phyloP scores from a whole-genome alignment of 2,888 invertebrate genomes.

The Erebia palarica region DNA sequence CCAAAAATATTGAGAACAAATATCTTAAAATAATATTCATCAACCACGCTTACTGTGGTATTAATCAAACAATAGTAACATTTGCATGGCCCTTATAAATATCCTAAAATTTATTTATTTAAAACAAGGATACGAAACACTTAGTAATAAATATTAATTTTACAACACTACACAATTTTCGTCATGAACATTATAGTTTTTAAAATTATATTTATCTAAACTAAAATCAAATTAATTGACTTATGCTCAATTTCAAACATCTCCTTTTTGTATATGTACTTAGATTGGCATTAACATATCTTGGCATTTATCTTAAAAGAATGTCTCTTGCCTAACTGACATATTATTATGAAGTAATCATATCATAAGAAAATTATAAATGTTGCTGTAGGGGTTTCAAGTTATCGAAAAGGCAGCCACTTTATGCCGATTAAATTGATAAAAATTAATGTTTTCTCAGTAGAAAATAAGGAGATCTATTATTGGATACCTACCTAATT shows the following conservation, averaged over 20 bases:
- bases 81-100: too few species aligned
- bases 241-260: neutral
- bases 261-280: constrained; percentile 48
- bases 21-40: too few species aligned
- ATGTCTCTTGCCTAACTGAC: constrained; percentile 35
- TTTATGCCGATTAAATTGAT: neutral
- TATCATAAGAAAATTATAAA: constrained; percentile 38
- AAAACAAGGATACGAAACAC: too few species aligned
- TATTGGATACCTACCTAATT: neutral
- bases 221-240: too few species aligned
- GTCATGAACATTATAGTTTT: too few species aligned
- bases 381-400: constrained; percentile 31
- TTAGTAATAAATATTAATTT: too few species aligned
- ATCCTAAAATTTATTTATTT: too few species aligned
- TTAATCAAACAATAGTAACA: too few species aligned
- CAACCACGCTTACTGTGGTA: too few species aligned
- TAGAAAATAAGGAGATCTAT: neutral
- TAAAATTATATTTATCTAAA: too few species aligned
- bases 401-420: constrained; percentile 21
- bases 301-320: constrained; percentile 38
- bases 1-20: too few species aligned
- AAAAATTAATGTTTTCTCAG: neutral
- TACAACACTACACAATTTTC: too few species aligned
- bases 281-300: constrained; percentile 65
- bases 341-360: constrained; percentile 39